phyloP scores from a whole-genome alignment of 2,888 invertebrate species.

The Caenorhabditis panamensis region DNA sequence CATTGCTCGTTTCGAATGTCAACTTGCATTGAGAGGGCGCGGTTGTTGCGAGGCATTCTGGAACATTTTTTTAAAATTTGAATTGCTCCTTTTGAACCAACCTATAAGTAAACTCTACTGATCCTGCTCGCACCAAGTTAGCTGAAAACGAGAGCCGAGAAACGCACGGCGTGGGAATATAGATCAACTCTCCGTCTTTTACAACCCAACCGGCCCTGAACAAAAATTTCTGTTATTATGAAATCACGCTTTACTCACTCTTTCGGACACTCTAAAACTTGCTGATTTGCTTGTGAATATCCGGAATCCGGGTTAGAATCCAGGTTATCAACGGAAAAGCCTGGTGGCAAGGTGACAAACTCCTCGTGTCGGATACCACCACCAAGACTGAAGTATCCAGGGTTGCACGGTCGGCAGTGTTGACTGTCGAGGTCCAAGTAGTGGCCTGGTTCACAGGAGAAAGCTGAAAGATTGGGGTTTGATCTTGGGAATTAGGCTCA shows the following conservation, averaged over 20 bases:
- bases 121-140: constrained; percentile 84
- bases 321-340: constrained; percentile 80
- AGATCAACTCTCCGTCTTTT: constrained; percentile 83
- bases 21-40: constrained; percentile 72
- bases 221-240: constrained; percentile 2
- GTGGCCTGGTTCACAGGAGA: constrained; percentile 84
- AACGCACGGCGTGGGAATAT: constrained; percentile 83
- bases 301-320: constrained; percentile 60
- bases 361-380: constrained; percentile 84
- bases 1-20: constrained; percentile 80
- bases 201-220: constrained; percentile 83
- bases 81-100: no score
- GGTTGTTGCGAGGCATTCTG: constrained; percentile 73
- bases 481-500: background rate
- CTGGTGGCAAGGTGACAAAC: constrained; percentile 84
- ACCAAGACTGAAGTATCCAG: constrained; percentile 84
- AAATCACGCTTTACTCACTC: constrained; percentile 47
- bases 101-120: constrained; percentile 83
- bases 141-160: constrained; percentile 84
- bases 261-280: constrained; percentile 48
- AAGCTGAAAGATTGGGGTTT: constrained; percentile 78
- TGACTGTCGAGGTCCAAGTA: constrained; percentile 84
- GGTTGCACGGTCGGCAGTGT: constrained; percentile 83
- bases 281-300: constrained; percentile 9
- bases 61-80: no score